A percentile compares a stretch with the other conserved stretches of the same genome.
These are phyloP conservation scores for Calidris pygmaea DNA, from an alignment of 2,113 vertebrate genomes.

Conservation along the genomic window DNA sequence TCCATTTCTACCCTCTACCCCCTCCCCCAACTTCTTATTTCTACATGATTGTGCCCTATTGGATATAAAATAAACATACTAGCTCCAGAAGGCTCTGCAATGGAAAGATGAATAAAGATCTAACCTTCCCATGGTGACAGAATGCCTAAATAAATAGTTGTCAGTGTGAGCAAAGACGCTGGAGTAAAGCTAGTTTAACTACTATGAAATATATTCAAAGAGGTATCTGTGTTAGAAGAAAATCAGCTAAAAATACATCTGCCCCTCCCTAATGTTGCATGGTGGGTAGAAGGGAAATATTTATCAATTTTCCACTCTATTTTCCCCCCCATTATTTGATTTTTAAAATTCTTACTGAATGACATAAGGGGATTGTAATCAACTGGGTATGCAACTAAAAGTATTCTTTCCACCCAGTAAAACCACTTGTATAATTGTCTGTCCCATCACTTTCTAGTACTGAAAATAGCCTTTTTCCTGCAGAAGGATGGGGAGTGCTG, in stretches of 20 bases:
- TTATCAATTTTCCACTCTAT: not conserved
- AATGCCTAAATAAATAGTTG: conserved; percentile 24
- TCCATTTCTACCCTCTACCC: not conserved
- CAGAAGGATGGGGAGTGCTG: not conserved
- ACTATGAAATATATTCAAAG: not conserved
- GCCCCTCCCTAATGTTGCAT: not conserved
- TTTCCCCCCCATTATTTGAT: not conserved
- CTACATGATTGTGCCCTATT: not conserved
- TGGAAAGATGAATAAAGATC: not conserved
- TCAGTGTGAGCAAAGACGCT: not conserved
- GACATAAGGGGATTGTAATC: accelerated
- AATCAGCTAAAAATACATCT: not conserved
- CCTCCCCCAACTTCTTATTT: conserved; percentile 8
- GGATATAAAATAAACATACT: conserved; percentile 5
- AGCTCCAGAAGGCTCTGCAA: not conserved
- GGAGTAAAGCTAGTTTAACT: not conserved
- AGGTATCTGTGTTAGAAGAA: not conserved
- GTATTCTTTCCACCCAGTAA: not conserved
- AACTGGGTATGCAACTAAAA: not conserved
- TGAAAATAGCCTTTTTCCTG: not conserved
- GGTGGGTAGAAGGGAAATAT: not conserved
- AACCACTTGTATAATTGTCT: not conserved
- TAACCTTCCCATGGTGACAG: conserved; percentile 1
- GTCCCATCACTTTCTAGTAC: not conserved
- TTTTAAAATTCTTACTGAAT: not conserved